Evolutionary conservation across 2,113 vertebrate species (phyloP).

Genomic region (Ovibos moschatus): DNA sequence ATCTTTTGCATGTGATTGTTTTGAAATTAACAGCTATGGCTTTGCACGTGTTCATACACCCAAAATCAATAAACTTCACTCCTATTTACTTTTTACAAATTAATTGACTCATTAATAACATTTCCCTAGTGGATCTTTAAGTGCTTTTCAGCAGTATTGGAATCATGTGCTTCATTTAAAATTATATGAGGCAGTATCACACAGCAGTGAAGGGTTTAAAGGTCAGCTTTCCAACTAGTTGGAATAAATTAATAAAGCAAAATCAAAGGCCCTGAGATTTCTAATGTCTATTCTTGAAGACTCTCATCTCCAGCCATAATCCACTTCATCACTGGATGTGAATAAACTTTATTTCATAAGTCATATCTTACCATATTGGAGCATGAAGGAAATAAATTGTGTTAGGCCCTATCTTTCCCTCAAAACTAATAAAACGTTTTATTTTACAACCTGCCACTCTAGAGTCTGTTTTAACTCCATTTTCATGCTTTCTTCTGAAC

Average conservation of each 20-base stretch:
- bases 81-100: background rate
- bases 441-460: background rate
- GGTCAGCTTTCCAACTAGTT: background rate
- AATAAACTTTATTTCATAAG: background rate
- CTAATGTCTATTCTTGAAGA: background rate
- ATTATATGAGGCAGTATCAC: background rate
- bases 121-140: slow-evolving; percentile 14
- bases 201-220: background rate
- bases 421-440: background rate
- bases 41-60: background rate
- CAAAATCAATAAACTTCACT: slow-evolving; percentile 33
- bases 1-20: background rate
- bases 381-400: background rate
- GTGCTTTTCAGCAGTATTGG: background rate
- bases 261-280: background rate
- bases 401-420: background rate
- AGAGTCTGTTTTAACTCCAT: background rate
- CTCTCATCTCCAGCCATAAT: too few species aligned
- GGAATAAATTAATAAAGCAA: background rate
- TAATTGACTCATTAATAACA: slow-evolving; percentile 21
- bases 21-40: background rate
- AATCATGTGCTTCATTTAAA: slow-evolving; percentile 26
- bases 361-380: background rate
- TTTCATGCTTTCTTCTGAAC: background rate
- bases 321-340: background rate